Evolutionary conservation across 35 echinoderm and acorn worm genomes (phyloP).

Genomic region (Apostichopus japonicus): DNA sequence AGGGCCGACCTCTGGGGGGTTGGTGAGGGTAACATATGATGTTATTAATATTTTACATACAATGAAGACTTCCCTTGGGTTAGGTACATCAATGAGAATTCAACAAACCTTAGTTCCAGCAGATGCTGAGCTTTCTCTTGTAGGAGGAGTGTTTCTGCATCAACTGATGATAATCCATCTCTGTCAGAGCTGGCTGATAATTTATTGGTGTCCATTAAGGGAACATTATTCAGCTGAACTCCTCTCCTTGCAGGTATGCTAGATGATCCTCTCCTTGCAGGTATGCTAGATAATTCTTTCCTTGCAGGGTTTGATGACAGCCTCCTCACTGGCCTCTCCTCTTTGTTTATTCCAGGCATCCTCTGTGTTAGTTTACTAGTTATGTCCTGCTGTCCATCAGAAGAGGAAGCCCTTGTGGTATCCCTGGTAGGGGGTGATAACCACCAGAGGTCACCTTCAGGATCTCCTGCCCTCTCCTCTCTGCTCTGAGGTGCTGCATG

Average conservation of each 20-base stretch:
- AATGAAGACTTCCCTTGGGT: no score
- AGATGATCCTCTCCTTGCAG: background rate
- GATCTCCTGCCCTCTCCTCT: constrained; percentile 42
- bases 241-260: background rate
- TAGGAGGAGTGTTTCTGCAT: constrained; percentile 25
- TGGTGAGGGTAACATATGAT: no score
- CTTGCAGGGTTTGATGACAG: background rate
- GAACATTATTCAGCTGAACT: no score
- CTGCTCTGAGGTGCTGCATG: constrained; percentile 77
- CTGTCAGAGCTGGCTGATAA: background rate
- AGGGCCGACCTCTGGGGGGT: no score
- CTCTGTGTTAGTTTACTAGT: no score
- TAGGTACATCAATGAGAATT: background rate
- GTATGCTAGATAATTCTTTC: background rate
- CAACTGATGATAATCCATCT: background rate
- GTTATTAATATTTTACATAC: no score
- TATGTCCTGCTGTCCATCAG: no score
- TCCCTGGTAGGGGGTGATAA: constrained; percentile 65
- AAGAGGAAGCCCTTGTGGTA: background rate
- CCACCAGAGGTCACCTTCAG: constrained; percentile 78
- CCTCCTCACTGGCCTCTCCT: no score
- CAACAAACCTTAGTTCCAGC: constrained; percentile 42
- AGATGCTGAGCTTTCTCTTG: constrained; percentile 55
- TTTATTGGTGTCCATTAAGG: background rate
- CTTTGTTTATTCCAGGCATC: no score